Base-by-base conservation (phyloP, 2,113 vertebrate species). In the Formicarius rufipectus region DNA sequence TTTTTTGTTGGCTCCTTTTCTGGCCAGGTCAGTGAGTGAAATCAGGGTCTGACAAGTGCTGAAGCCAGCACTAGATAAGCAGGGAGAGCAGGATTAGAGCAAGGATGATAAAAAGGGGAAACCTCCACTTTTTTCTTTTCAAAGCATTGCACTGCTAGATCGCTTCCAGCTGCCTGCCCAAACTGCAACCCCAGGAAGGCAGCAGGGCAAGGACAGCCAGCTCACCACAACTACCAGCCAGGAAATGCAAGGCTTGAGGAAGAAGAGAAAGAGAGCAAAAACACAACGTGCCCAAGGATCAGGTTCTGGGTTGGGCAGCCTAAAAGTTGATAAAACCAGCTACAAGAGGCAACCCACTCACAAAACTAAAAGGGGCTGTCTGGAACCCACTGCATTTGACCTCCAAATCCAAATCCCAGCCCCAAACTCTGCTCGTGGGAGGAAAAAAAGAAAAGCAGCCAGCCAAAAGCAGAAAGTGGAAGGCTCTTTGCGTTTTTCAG, bases 1-100 rank as follows among this genome's bases (percentile, higher is more conserved):
- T n/a, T n/a, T n/a, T 82, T 67, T 59, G 31, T 75, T 95, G 90
- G 82, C 83, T 85, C 25, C 30, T 22, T 37, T 72, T 85, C 92
- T 82, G 63, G 45, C 82, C 85, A 90, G 90, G 74, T 87, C 87
- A 80, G 50, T 3, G 45, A 84, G n/a, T 77, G 81, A 89, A 73
- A 71, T 87, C 80, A 77, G 68, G 28, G 64, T 23, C 56, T 3
- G 2, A 75, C 62, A 42, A 84, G 69, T 14, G 5, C 60, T 74
- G 81, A 93, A 89, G 74, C 60, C 88, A 87, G 56, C 20, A 15
- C 23, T 30, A 53, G 74, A 78, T 93, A 95, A 95, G 93, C 28
- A 84, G 44, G 72, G 39, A 35, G 76, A 35, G 44, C 42, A 88
- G 79, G 52, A 90, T 78, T 71, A 75, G 23, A 89, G 39, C 44